A percentile compares a stretch with the other conserved stretches of the same genome.
phyloP scores from a whole-genome alignment of 2,113 vertebrate genomes.

The Synchiropus splendidus region DNA sequence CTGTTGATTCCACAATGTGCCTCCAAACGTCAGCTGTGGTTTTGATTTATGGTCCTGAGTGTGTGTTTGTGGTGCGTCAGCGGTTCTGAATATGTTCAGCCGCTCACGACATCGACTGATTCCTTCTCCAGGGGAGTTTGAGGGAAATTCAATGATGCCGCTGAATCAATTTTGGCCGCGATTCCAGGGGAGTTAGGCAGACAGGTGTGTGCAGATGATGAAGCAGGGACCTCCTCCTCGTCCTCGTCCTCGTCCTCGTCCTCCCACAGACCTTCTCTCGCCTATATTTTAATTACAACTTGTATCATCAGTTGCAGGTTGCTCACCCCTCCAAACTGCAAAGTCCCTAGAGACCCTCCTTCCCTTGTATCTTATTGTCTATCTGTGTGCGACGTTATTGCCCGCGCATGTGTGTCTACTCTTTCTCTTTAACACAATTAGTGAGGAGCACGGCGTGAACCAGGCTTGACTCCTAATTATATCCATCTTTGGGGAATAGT shows the following conservation, averaged over 20 bases:
- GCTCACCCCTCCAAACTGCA: slow-evolving; percentile 92
- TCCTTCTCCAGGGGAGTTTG: slow-evolving; percentile 67
- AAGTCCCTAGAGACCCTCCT: slow-evolving; percentile 83
- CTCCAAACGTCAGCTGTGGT: slow-evolving; percentile 49
- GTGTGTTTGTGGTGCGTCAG: slow-evolving; percentile 55
- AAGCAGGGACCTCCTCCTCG: slow-evolving; percentile 65
- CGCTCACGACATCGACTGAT: slow-evolving; percentile 15
- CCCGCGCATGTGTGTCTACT: slow-evolving; percentile 9
- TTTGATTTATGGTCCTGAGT: slow-evolving; percentile 49
- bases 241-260: slow-evolving; percentile 61
- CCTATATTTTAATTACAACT: slow-evolving; percentile 99
- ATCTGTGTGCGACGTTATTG: slow-evolving; percentile 61
- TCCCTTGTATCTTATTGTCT: slow-evolving; percentile 78
- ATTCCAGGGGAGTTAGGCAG: slow-evolving; percentile 78
- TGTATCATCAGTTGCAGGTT: slow-evolving; percentile 95
- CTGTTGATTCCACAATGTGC: slow-evolving; percentile 37
- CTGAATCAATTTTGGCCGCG: slow-evolving; percentile 79
- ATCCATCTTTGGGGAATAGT: slow-evolving; percentile 81
- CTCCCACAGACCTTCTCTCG: slow-evolving; percentile 10
- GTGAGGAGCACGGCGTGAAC: slow-evolving; percentile 74
- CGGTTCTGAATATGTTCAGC: slow-evolving; percentile 48
- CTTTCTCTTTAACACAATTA: slow-evolving; percentile 90
- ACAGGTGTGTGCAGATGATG: slow-evolving; percentile 80
- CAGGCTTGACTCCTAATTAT: slow-evolving; percentile 90
- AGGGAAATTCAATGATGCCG: slow-evolving; percentile 76